Base-by-base conservation (phyloP, 2,888 invertebrate genomes). In the Sphinx pinastri region DNA sequence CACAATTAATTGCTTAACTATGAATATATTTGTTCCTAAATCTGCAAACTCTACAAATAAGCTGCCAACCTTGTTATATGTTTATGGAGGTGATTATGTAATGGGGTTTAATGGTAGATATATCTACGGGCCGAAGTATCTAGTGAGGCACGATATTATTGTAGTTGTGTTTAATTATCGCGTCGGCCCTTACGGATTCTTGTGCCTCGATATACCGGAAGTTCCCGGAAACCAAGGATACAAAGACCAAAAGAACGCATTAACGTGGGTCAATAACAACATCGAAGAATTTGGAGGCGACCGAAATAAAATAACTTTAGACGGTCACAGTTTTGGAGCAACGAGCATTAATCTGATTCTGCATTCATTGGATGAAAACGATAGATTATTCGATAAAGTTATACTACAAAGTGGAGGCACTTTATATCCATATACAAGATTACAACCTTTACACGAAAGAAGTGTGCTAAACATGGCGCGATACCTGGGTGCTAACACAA, bases 1-100 rank as follows among this genome's bases (percentile, higher is more conserved):
- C 84, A 58, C 86, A 47, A 88, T 94, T 71, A 94, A 95, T 77
- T 96, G 96, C 71, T 88, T 96, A 0, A 4, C 66, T 71, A 7
- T 72, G 4, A 72, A 72, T 19, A 55, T 72, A n/a, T 70, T 67
- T 6, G 70, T 72, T 0, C 72, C 72, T 6, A 58, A 72, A 51
- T n/a, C 59, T 5, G 52, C n/a, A 7, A 58, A 58, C 14, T 68
- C n/a, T 4, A 25, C 58, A 13, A 38, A 67, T 10, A 66, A 31
- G 3, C 59, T 72, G 11, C 72, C 72, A 52, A 68, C 70, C 3
- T 16, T 72, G 13, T 55, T 70, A 2, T 70, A 68, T 49, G 68
- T 72, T 19, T 58, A 67, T n/a, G 72, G 72, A 2, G 67, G 72
- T 10, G 25, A 25, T 2, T 68, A 54, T 45, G 13, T 25, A 16